Percentiles rank a stretch among this genome's conserved stretches.
These are phyloP conservation scores for Lipophrys pholis DNA, from an alignment of 2,113 vertebrate species.

Conservation along the genomic window DNA sequence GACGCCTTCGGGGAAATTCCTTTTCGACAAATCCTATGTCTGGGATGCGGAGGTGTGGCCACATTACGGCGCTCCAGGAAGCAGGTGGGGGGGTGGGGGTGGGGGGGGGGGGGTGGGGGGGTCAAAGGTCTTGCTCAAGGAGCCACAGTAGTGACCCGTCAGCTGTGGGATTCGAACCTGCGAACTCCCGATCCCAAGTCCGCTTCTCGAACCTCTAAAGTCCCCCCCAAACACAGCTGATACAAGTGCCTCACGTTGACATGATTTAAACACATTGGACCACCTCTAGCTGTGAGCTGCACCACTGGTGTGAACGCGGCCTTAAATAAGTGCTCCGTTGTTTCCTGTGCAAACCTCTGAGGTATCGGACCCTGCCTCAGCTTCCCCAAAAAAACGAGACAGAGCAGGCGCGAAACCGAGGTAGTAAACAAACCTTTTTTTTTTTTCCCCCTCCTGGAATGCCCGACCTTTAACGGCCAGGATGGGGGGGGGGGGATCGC, in stretches of 20 bases:
- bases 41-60: no score
- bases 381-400: slow-evolving; percentile 87
- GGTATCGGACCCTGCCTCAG: slow-evolving; percentile 61
- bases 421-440: slow-evolving; percentile 94
- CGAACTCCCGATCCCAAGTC: no score
- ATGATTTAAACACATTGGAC: slow-evolving; percentile 64
- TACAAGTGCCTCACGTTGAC: slow-evolving; percentile 64
- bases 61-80: no score
- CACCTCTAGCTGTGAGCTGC: slow-evolving; percentile 45
- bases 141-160: no score
- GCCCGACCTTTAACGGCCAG: slow-evolving; percentile 88
- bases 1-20: no score
- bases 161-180: no score
- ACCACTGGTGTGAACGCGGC: slow-evolving; percentile 67
- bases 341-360: slow-evolving; percentile 41
- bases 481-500: slow-evolving; percentile 82
- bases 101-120: no score
- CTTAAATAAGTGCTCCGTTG: slow-evolving; percentile 84
- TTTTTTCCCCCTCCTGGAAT: slow-evolving; percentile 82
- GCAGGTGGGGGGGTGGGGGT: no score
- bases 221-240: no score
- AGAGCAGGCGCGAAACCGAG: slow-evolving; percentile 94
- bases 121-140: no score
- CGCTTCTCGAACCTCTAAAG: no score
- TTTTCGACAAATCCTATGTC: no score